Evolutionary conservation across 2,113 vertebrate genomes (phyloP).

Genomic region (Stercorarius parasiticus): DNA sequence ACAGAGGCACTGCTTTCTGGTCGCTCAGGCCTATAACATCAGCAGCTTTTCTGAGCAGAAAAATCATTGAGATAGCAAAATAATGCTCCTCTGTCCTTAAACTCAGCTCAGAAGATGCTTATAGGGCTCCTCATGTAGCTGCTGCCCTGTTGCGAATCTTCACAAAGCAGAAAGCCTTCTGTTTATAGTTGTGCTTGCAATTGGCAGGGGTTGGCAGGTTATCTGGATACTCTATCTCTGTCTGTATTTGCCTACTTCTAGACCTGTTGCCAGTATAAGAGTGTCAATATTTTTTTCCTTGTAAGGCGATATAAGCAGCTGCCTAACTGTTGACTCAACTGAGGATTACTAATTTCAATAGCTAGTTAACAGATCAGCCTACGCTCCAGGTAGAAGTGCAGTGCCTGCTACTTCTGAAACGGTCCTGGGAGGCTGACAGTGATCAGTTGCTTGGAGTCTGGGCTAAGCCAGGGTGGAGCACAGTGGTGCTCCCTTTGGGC

Average conservation of each 20-base stretch:
- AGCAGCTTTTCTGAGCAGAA: not conserved
- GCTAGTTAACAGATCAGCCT: constrained; percentile 47
- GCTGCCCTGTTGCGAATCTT: not conserved
- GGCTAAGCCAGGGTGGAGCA: not conserved
- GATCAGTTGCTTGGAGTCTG: not conserved
- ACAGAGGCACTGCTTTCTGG: not conserved
- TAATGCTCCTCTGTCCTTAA: not conserved
- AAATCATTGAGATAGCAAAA: not conserved
- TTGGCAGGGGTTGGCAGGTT: constrained; percentile 29
- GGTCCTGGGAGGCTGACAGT: not conserved
- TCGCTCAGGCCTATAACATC: not conserved
- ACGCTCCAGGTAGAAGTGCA: not conserved
- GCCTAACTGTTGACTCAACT: constrained; percentile 60
- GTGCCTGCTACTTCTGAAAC: constrained; percentile 13
- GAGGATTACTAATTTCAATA: constrained; percentile 61
- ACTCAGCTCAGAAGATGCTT: not conserved
- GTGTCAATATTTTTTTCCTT: constrained; percentile 63
- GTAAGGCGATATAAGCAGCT: constrained; percentile 36
- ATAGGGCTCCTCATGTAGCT: not conserved
- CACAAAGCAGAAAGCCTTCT: not conserved
- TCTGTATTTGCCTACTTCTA: constrained; percentile 52
- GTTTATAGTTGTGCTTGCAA: constrained; percentile 32
- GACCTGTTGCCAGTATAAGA: constrained; percentile 58
- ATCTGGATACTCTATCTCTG: constrained; percentile 56
- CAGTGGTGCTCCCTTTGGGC: not conserved